Percentiles rank a stretch among this genome's conserved stretches.
phyloP scores from a whole-genome alignment of 2,888 invertebrate genomes.

The Arctia plantaginis region DNA sequence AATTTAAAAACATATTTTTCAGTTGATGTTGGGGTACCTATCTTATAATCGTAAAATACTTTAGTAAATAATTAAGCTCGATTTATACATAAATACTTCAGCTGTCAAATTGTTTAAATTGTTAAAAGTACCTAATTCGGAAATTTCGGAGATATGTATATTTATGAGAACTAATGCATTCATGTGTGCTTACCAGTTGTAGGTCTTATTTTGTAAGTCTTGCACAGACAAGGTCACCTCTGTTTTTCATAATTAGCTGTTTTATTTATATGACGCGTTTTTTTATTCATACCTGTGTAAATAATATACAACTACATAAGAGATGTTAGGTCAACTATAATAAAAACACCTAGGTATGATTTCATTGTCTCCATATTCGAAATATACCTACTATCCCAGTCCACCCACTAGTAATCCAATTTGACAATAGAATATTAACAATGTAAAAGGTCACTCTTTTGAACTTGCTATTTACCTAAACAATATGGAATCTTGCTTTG shows the following conservation, averaged over 20 bases:
- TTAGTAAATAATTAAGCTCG: neutral
- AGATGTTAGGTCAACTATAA: neutral
- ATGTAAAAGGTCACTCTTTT: slow-evolving; percentile 45
- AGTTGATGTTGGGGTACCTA: neutral
- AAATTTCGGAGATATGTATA: no score
- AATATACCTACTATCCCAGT: neutral
- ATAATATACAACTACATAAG: neutral
- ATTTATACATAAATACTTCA: neutral
- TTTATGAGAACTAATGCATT: neutral
- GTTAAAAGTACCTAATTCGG: no score
- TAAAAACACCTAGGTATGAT: neutral
- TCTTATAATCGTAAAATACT: neutral
- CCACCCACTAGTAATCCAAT: slow-evolving; percentile 14
- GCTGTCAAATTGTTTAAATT: no score
- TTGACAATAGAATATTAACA: slow-evolving; percentile 22
- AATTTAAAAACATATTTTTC: neutral
- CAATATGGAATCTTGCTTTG: slow-evolving; percentile 45
- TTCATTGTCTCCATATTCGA: neutral
- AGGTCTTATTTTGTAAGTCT: neutral
- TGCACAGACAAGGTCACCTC: neutral
- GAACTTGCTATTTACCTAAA: slow-evolving; percentile 48
- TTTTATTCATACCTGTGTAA: neutral
- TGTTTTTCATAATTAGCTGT: neutral
- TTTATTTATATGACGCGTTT: neutral
- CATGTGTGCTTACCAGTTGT: neutral